Evolutionary conservation across 1,140 invertebrate species (phyloP).

Genomic region (Phocides pigmalion): DNA sequence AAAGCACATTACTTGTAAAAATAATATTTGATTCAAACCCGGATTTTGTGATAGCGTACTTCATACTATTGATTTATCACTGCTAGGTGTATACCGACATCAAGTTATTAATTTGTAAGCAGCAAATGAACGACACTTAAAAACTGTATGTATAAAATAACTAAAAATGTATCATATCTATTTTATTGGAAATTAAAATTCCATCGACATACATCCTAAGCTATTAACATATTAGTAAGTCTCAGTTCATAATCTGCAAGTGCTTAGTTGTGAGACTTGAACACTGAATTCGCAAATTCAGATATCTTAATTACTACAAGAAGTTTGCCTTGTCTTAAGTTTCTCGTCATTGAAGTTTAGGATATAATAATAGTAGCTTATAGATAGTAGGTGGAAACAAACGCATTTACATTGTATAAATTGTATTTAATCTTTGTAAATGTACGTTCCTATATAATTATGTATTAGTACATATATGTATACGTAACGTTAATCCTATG

Average conservation of each 20-base stretch:
- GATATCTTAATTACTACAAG: constrained; percentile 31
- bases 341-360: constrained; percentile 21
- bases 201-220: constrained; percentile 7
- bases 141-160: background rate
- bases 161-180: background rate
- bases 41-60: too few species aligned
- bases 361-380: constrained; percentile 11
- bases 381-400: constrained; percentile 1
- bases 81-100: too few species aligned
- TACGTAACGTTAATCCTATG: too few species aligned
- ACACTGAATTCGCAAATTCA: constrained; percentile 30
- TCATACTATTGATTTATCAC: too few species aligned
- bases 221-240: constrained; percentile 22
- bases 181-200: constrained; percentile 21
- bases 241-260: constrained; percentile 25
- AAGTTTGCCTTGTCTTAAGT: constrained; percentile 27
- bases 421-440: too few species aligned
- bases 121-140: too few species aligned
- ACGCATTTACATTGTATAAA: too few species aligned
- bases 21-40: too few species aligned
- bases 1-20: too few species aligned
- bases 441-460: too few species aligned
- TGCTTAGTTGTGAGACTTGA: constrained; percentile 27
- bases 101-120: too few species aligned
- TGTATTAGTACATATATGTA: too few species aligned